Evolutionary conservation across 2,797 vertebrate species (phyloP), one percentile per base, ranked within the genome.

Genomic region (Ctenopoma kingsleyae): DNA sequence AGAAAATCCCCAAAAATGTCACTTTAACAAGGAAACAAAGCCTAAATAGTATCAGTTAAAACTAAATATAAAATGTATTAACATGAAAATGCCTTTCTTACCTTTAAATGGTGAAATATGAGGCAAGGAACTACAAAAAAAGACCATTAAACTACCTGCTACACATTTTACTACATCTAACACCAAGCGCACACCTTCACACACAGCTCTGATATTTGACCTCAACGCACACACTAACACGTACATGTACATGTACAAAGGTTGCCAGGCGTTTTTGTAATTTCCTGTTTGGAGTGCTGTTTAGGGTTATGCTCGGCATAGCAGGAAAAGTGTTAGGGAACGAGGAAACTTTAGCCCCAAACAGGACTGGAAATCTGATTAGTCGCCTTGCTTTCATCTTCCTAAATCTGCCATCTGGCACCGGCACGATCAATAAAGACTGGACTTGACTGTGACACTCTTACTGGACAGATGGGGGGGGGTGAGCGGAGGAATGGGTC

Each of bases 331-430:
- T 94, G 93, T 94, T 90, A 90, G 91, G 89, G 83, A 90, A 93
- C 19, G 50, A 83, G 64, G 92, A 93, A 93, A 93, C 90, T 89
- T 85, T 88, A 93, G 84, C 88, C 74, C 86, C 83, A 89, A 93
- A 94, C 91, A 89, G 86, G 80, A 87, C 89, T 94, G 93, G 92
- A 94, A 94, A 95, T 94, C 88, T 93, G 93, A 95, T 94, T 93
- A 94, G 89, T 67, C 67, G 25, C 58, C 15, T 48, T 3, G 55
- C 93, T 94, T 94, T 95, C 90, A 94, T 94, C 93, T 94, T 87
- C 86, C 89, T 92, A 92, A 90, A 93, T 94, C 89, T 92, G 78
- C 86, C 93, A 93, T 94, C 92, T 94, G 94, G 93, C 90, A 84
- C 81, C 83, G 78, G 80, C 88, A 78, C 73, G 59, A 91, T 93